A percentile compares a stretch with the other conserved stretches of the same genome.
phyloP scores from a whole-genome alignment of 1,140 invertebrate genomes.

The Tribolium madens region DNA sequence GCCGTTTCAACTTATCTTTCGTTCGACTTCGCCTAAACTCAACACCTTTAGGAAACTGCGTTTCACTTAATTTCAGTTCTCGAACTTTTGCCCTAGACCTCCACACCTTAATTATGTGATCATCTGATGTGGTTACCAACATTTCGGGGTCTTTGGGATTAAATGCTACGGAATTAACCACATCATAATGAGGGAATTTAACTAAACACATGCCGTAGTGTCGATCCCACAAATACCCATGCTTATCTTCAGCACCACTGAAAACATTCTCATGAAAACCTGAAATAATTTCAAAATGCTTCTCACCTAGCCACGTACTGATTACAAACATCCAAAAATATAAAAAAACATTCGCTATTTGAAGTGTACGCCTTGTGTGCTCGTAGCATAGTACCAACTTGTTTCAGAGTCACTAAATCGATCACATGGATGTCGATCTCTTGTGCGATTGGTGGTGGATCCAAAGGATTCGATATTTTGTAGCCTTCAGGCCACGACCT shows the following conservation, averaged over 20 bases:
- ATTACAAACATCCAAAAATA: conserved; percentile 88
- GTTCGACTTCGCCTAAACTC: conserved; percentile 56
- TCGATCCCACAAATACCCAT: conserved; percentile 88
- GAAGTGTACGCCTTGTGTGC: conserved; percentile 89
- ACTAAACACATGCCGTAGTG: conserved; percentile 86
- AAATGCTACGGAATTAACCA: conserved; percentile 90
- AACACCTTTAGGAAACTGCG: conserved; percentile 56
- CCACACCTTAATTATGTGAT: conserved; percentile 84
- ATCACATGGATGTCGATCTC: conserved; percentile 93
- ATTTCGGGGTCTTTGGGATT: conserved; percentile 86
- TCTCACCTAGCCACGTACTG: conserved; percentile 87
- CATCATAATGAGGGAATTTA: conserved; percentile 83
- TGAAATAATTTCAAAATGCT: neutral
- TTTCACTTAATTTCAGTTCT: conserved; percentile 58
- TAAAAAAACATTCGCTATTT: conserved; percentile 91
- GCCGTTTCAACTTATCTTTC: conserved; percentile 15
- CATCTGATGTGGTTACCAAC: conserved; percentile 90
- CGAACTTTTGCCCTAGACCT: conserved; percentile 69
- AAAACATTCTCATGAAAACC: conserved; percentile 41
- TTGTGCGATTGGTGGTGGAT: conserved; percentile 90
- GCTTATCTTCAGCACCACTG: conserved; percentile 89
- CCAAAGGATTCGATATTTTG: conserved; percentile 81
- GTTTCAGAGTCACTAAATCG: conserved; percentile 82
- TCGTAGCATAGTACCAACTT: conserved; percentile 86
- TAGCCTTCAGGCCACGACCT: conserved; percentile 87